A percentile compares a stretch with the other conserved stretches of the same genome.
Conservation (phyloP, 2,113 vertebrate genomes). For the Cololabis saira region DNA sequence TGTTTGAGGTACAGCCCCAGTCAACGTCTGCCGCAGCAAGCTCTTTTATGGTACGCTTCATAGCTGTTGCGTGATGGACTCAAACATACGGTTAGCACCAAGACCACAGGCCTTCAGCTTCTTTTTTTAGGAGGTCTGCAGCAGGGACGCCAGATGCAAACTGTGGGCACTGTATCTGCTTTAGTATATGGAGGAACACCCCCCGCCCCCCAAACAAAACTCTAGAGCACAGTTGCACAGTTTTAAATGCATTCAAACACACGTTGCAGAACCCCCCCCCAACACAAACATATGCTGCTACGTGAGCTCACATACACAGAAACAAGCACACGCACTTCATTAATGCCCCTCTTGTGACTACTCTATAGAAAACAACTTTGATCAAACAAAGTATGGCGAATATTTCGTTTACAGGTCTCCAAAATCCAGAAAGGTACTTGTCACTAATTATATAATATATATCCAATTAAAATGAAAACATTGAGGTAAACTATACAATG, state of each 20-base stretch:
- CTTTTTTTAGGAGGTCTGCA: constrained; percentile 31
- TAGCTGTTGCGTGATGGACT: constrained; percentile 51
- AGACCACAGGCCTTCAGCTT: constrained; percentile 46
- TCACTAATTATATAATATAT: constrained; percentile 1
- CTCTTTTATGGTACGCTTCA: constrained; percentile 51
- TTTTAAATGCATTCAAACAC: constrained; percentile 42
- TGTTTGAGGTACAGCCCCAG: constrained; percentile 72
- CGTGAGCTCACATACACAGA: constrained; percentile 43
- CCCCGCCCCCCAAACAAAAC: constrained; percentile 65
- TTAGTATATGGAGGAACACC: constrained; percentile 41
- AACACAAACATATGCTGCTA: constrained; percentile 45
- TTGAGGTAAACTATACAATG: not conserved
- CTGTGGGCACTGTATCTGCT: constrained; percentile 28
- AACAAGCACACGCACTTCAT: constrained; percentile 36
- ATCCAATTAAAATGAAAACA: not conserved
- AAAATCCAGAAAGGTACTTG: not conserved
- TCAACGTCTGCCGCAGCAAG: constrained; percentile 55
- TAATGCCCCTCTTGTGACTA: constrained; percentile 36
- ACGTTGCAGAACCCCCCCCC: constrained; percentile 24
- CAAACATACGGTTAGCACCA: constrained; percentile 75
- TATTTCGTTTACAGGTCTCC: constrained; percentile 18
- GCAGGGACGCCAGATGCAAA: constrained; percentile 45
- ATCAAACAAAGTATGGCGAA: constrained; percentile 29
- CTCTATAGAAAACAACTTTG: constrained; percentile 52
- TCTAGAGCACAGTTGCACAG: constrained; percentile 55